Conservation (phyloP, 2,113 vertebrate genomes). For the Pedetes capensis region DNA sequence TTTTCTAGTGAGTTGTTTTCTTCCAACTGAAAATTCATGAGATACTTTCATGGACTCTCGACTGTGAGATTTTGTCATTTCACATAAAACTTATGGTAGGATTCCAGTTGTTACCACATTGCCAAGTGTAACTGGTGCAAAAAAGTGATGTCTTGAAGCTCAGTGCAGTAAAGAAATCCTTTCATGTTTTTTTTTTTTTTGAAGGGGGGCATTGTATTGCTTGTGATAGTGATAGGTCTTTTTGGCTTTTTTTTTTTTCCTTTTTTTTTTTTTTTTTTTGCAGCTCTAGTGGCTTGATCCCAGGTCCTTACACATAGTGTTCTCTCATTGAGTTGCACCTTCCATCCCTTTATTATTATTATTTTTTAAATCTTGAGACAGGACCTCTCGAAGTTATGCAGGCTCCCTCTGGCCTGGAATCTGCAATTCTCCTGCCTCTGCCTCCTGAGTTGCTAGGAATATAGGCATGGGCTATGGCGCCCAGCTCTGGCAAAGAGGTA, state of each 20-base stretch:
- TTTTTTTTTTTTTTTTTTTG: too few species aligned
- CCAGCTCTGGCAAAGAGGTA: background rate
- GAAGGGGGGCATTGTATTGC: background rate
- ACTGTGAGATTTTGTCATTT: background rate
- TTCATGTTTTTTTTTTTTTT: background rate
- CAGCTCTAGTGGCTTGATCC: too few species aligned
- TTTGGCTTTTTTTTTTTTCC: background rate
- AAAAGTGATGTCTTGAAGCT: background rate
- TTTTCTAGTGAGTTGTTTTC: background rate
- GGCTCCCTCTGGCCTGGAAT: too few species aligned
- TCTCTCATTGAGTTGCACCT: too few species aligned
- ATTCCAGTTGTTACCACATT: background rate
- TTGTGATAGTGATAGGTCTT: background rate
- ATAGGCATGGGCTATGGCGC: too few species aligned
- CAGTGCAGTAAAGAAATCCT: background rate
- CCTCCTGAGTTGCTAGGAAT: too few species aligned
- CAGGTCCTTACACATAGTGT: too few species aligned
- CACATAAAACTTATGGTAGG: background rate
- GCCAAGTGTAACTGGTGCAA: background rate
- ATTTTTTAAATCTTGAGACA: too few species aligned
- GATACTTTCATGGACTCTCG: background rate
- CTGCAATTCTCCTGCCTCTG: too few species aligned
- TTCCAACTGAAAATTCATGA: background rate
- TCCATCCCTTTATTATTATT: too few species aligned
- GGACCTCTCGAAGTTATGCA: too few species aligned